Evolutionary conservation across 2,888 invertebrate species (phyloP).

Genomic region (Drosophila meridionalis): DNA sequence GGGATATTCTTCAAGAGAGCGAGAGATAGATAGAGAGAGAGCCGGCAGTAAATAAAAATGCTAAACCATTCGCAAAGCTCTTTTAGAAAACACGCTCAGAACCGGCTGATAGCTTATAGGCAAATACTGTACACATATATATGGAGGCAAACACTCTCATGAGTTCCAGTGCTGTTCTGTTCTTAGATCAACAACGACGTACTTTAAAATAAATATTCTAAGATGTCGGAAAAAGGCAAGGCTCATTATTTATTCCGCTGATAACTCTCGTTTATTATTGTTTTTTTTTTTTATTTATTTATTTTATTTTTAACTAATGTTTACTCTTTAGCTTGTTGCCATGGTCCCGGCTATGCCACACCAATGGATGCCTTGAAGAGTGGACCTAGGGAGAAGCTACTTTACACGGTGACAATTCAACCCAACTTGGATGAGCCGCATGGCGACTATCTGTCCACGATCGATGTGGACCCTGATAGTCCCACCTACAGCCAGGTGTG

Average conservation of each 20-base stretch:
- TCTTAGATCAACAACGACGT: slow-evolving; percentile 47
- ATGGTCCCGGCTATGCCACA: slow-evolving; percentile 91
- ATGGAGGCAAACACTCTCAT: slow-evolving; percentile 16
- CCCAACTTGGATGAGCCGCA: slow-evolving; percentile 88
- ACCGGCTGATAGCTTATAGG: slow-evolving; percentile 37
- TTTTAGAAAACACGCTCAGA: slow-evolving; percentile 35
- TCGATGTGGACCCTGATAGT: slow-evolving; percentile 96
- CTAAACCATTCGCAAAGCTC: background rate
- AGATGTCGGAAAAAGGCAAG: slow-evolving; percentile 61
- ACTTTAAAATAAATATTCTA: background rate
- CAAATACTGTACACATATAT: background rate
- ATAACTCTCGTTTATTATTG: slow-evolving; percentile 25
- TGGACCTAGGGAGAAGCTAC: slow-evolving; percentile 93
- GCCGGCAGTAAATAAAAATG: background rate
- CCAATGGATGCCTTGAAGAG: slow-evolving; percentile 92
- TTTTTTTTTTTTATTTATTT: background rate
- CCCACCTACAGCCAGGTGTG: slow-evolving; percentile 92
- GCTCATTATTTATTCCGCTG: slow-evolving; percentile 15
- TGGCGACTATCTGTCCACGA: slow-evolving; percentile 95
- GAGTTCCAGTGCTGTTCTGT: slow-evolving; percentile 32
- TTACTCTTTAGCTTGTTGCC: slow-evolving; percentile 73
- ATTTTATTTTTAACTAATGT: background rate
- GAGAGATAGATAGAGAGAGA: background rate
- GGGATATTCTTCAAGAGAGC: slow-evolving; percentile 1
- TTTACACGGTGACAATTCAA: slow-evolving; percentile 96